phyloP scores from a whole-genome alignment of 2,113 vertebrate genomes.

The Mesitornis unicolor region DNA sequence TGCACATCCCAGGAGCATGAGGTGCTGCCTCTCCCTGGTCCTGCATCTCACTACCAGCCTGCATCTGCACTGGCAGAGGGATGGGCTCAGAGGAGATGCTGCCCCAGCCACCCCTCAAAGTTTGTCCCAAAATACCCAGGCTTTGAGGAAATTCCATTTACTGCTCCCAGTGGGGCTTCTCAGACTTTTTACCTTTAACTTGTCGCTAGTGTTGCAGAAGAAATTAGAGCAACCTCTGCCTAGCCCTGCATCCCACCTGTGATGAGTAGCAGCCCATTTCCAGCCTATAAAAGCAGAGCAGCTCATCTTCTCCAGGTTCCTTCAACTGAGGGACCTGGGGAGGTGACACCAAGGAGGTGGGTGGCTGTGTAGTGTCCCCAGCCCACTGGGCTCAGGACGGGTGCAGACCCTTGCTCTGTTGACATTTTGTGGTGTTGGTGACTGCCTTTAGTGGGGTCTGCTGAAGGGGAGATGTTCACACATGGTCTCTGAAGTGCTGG shows the following conservation, averaged over 20 bases:
- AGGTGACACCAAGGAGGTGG: neutral
- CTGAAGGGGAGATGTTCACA: neutral
- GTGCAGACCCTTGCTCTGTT: neutral
- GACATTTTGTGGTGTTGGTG: neutral
- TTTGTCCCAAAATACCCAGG: neutral
- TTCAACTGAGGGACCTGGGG: neutral
- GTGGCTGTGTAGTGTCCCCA: neutral
- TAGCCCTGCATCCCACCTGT: neutral
- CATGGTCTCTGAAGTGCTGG: neutral
- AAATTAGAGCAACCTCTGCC: neutral
- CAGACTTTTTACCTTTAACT: neutral
- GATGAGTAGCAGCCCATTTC: neutral
- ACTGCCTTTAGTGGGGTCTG: neutral
- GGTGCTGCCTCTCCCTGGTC: neutral
- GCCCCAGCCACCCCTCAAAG: neutral
- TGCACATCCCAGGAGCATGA: neutral
- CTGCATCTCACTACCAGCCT: neutral
- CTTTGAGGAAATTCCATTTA: neutral
- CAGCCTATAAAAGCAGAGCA: neutral
- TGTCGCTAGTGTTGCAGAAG: neutral
- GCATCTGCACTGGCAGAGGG: accelerated
- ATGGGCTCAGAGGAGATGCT: neutral
- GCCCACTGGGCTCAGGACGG: accelerated
- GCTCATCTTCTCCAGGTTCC: neutral
- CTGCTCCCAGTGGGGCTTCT: neutral